phyloP scores from a whole-genome alignment of 1,140 invertebrate species.

The Drosophila rhopaloa region DNA sequence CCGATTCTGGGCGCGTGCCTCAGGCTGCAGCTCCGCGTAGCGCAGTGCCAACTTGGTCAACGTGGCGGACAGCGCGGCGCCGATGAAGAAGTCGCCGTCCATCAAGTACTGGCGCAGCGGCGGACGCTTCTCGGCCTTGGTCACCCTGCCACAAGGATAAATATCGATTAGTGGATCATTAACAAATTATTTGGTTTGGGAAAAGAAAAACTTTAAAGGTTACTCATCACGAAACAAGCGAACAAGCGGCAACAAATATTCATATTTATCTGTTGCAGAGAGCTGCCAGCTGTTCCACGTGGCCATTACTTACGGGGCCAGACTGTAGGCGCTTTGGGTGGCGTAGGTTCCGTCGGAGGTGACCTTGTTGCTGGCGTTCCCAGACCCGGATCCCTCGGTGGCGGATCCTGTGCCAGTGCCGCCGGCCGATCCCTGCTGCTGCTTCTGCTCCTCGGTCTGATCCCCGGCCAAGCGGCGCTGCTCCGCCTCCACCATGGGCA shows the following conservation, averaged over 20 bases:
- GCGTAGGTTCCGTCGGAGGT: constrained; percentile 99
- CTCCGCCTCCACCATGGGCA: constrained; percentile 96
- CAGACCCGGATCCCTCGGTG: constrained; percentile 42
- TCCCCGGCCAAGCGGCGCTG: constrained; percentile 89
- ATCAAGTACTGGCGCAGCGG: constrained; percentile 94
- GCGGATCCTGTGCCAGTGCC: neutral
- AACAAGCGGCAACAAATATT: neutral
- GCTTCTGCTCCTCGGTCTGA: constrained; percentile 85
- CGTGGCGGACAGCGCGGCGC: constrained; percentile 94
- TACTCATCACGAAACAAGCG: neutral
- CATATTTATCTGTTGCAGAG: neutral
- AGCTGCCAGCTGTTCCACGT: neutral
- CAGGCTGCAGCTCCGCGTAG: constrained; percentile 74
- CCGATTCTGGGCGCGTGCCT: constrained; percentile 86
- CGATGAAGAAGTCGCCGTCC: constrained; percentile 98
- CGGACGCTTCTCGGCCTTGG: constrained; percentile 90
- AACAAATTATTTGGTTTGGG: neutral
- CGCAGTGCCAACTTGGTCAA: constrained; percentile 95
- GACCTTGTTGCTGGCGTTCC: constrained; percentile 86
- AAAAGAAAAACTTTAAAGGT: neutral
- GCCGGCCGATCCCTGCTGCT: constrained; percentile 38
- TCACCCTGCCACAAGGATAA: constrained; percentile 73
- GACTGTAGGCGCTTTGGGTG: constrained; percentile 97
- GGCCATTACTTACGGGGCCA: constrained; percentile 87
- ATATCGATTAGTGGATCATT: neutral